Evolutionary conservation across 1,140 invertebrate genomes (phyloP).

Genomic region (Aphaenogaster rudis): DNA sequence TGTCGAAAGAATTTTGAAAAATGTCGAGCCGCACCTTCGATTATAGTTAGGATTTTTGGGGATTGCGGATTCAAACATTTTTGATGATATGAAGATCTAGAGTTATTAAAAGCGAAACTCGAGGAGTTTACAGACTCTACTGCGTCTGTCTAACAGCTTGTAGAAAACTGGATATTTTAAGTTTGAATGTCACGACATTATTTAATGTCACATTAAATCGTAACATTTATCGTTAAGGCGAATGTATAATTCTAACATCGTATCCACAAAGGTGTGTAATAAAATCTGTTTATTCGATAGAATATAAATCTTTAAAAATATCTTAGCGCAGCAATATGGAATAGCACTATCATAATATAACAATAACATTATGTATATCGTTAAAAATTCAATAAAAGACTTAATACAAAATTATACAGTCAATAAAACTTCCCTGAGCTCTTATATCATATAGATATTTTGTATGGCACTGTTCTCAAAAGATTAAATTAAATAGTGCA

Average conservation of each 20-base stretch:
- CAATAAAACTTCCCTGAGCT: not conserved
- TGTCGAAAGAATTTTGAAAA: not conserved
- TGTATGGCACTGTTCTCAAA: not conserved
- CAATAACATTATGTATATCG: not conserved
- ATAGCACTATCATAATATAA: not conserved
- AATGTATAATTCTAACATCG: not conserved
- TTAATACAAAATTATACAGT: not conserved
- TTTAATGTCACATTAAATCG: not conserved
- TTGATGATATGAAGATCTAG: not conserved
- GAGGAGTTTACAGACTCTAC: not conserved
- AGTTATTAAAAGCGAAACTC: not conserved
- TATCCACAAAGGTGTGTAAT: not conserved
- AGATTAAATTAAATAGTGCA: not conserved
- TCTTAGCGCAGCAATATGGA: not conserved
- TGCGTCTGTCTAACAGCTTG: not conserved
- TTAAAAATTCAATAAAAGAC: not conserved
- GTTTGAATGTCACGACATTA: not conserved
- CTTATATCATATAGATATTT: not conserved
- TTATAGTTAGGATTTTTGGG: not conserved
- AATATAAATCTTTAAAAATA: conserved; percentile 15
- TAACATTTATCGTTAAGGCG: not conserved
- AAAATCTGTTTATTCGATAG: conserved; percentile 20
- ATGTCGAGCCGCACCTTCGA: not conserved
- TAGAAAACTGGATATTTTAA: not conserved
- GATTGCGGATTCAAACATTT: not conserved